A percentile compares a stretch with the other conserved stretches of the same genome.
Evolutionary conservation across 2,797 vertebrate species (phyloP).

Genomic region (Buceros bicornis): DNA sequence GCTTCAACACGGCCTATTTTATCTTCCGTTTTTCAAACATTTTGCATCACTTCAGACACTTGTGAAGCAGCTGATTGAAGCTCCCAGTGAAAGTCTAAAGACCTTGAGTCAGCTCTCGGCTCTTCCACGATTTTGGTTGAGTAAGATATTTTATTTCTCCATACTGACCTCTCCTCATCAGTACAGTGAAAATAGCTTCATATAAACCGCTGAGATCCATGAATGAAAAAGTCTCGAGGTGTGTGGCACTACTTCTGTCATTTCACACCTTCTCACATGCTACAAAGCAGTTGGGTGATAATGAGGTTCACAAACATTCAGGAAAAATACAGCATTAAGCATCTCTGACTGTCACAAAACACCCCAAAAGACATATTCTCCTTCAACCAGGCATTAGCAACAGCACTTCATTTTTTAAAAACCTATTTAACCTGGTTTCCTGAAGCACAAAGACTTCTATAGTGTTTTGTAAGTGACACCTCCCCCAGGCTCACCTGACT

Average conservation of each 20-base stretch:
- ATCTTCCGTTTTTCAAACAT: not conserved
- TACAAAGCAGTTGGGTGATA: not conserved
- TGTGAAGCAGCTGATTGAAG: not conserved
- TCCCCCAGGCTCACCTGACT: not conserved
- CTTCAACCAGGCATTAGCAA: not conserved
- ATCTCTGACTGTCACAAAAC: not conserved
- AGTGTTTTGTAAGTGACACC: not conserved
- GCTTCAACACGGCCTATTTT: not conserved
- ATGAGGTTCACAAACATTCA: not conserved
- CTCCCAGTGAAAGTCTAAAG: not conserved
- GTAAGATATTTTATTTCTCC: not conserved
- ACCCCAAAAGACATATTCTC: not conserved
- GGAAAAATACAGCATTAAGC: not conserved
- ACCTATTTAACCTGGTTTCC: not conserved
- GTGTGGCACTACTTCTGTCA: fast-evolving
- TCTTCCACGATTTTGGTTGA: fast-evolving
- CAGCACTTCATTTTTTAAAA: not conserved
- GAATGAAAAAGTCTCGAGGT: not conserved
- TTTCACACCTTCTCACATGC: not conserved
- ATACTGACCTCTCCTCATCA: not conserved
- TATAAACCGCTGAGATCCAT: fast-evolving
- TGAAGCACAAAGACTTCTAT: not conserved
- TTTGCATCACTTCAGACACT: not conserved
- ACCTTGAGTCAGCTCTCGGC: not conserved
- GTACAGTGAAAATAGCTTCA: not conserved